Evolutionary conservation across 1,140 invertebrate genomes (phyloP).

Genomic region (Apis mellifera): Amel_HAv3.1 CM009943.2:5886001-5886500

Average conservation of each 20-base stretch:
- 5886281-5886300: conserved; percentile 59
- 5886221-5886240: conserved; percentile 79
- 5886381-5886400: neutral
- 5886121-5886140: conserved; percentile 33
- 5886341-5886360: conserved; percentile 18
- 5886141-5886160: conserved; percentile 46
- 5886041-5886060: neutral
- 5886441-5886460: neutral
- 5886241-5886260: conserved; percentile 79
- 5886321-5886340: neutral
- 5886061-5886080: conserved; percentile 15
- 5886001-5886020: conserved; percentile 5
- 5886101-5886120: neutral
- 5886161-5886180: conserved; percentile 62
- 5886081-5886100: conserved; percentile 16
- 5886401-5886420: conserved; percentile 12
- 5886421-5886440: too few relatives aligned
- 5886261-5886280: conserved; percentile 77
- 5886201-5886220: conserved; percentile 79
- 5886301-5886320: conserved; percentile 42
- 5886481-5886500: too few relatives aligned
- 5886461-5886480: too few relatives aligned
- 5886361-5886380: neutral
- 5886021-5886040: conserved; percentile 5
- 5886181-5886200: conserved; percentile 62